Percentiles rank a stretch among this genome's conserved stretches.
Evolutionary conservation across 2,113 vertebrate species (phyloP).

Genomic region (Echinops telfairi): DNA sequence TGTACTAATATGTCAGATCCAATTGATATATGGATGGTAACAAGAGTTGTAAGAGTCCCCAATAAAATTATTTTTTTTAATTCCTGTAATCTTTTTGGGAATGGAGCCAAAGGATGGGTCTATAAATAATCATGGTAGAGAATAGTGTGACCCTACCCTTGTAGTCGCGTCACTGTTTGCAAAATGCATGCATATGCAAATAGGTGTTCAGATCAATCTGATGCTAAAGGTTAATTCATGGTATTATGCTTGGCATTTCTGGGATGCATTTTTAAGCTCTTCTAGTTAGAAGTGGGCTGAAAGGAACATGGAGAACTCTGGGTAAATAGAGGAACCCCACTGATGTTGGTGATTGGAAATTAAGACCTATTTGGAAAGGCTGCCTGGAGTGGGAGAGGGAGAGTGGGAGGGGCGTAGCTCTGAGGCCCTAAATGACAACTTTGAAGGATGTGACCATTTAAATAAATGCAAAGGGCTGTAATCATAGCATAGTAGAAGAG

Average conservation of each 20-base stretch:
- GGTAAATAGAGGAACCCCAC: not conserved
- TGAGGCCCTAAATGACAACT: slow-evolving; percentile 24
- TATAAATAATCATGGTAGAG: not conserved
- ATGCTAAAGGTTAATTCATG: not conserved
- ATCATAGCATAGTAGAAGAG: slow-evolving; percentile 19
- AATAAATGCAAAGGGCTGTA: not conserved
- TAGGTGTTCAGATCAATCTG: not conserved
- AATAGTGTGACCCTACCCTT: not conserved
- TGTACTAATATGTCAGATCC: too few relatives aligned
- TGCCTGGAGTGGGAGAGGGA: not conserved
- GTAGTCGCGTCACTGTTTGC: not conserved
- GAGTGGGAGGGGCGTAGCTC: not conserved
- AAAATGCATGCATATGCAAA: not conserved
- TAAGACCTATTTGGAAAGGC: not conserved
- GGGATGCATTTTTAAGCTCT: not conserved
- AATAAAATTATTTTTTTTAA: too few relatives aligned
- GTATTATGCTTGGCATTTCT: not conserved
- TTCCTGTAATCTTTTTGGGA: slow-evolving; percentile 30
- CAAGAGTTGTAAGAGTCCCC: too few relatives aligned
- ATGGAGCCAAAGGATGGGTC: not conserved
- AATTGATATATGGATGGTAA: too few relatives aligned
- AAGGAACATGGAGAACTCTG: not conserved
- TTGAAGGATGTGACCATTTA: slow-evolving; percentile 17
- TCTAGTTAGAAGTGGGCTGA: not conserved
- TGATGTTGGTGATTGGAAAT: not conserved